These are phyloP conservation scores for Danaus melanippus DNA, from an alignment of 1,140 invertebrate species.

Conservation along the genomic window DNA sequence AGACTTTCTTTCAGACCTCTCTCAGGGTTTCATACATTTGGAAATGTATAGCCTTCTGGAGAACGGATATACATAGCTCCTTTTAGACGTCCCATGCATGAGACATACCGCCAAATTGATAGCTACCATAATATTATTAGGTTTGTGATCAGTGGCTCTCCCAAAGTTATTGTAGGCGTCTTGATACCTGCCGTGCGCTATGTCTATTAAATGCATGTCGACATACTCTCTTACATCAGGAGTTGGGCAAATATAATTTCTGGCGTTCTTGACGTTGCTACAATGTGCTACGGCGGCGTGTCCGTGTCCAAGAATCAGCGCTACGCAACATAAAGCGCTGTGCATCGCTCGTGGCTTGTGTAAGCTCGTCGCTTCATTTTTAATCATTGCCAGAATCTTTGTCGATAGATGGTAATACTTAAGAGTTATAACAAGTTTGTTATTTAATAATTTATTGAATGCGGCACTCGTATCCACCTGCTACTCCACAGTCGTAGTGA, in stretches of 20 bases:
- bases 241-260: slow-evolving; percentile 55
- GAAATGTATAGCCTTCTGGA: slow-evolving; percentile 86
- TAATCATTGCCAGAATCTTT: slow-evolving; percentile 75
- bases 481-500: slow-evolving; percentile 84
- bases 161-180: slow-evolving; percentile 88
- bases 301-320: slow-evolving; percentile 90
- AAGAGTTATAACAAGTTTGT: slow-evolving; percentile 20
- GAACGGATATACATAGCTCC: slow-evolving; percentile 81
- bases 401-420: slow-evolving; percentile 80
- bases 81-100: slow-evolving; percentile 87
- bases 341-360: slow-evolving; percentile 77
- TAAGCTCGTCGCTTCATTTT: slow-evolving; percentile 59
- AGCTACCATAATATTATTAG: slow-evolving; percentile 87
- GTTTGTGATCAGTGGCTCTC: slow-evolving; percentile 84
- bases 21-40: slow-evolving; percentile 85
- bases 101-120: slow-evolving; percentile 96
- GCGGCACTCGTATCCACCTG: slow-evolving; percentile 82
- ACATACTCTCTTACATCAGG: slow-evolving; percentile 79
- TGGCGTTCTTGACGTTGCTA: slow-evolving; percentile 22
- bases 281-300: slow-evolving; percentile 67
- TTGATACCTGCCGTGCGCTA: slow-evolving; percentile 87
- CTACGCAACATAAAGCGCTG: slow-evolving; percentile 87
- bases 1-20: slow-evolving; percentile 89
- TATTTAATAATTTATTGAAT: slow-evolving; percentile 76
- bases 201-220: slow-evolving; percentile 83